Evolutionary conservation across 2,797 vertebrate species (phyloP).

Genomic region (Tokudaia tokunoshimensis): DNA sequence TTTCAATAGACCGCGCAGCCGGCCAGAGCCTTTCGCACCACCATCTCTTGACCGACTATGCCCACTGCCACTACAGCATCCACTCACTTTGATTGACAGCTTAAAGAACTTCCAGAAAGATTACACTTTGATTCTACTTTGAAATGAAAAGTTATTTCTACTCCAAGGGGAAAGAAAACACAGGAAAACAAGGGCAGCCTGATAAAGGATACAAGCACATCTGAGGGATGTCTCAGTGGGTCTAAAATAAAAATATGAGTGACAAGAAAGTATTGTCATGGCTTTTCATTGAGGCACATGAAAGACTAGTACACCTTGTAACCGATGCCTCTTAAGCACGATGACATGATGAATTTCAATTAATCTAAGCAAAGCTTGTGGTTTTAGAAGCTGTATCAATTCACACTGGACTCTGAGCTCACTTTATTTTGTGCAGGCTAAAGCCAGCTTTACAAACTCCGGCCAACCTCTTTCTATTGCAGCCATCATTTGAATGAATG

Average conservation of each 20-base stretch:
- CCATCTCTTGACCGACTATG: not conserved
- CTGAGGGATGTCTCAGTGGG: conserved; percentile 28
- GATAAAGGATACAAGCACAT: not conserved
- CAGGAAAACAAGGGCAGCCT: not conserved
- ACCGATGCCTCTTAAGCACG: not conserved
- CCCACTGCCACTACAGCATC: not conserved
- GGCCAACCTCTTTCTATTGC: not conserved
- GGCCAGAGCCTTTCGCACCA: not conserved
- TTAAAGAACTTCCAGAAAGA: conserved; percentile 38
- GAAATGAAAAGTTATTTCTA: conserved; percentile 62
- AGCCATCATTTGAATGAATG: not conserved
- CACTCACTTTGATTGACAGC: conserved; percentile 50
- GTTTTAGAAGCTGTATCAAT: conserved; percentile 30
- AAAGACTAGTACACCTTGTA: conserved; percentile 49
- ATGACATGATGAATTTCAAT: conserved; percentile 52
- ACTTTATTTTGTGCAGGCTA: conserved; percentile 2
- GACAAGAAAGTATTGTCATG: not conserved
- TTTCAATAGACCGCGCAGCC: not conserved
- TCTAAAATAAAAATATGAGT: conserved; percentile 67
- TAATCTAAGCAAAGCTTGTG: not conserved
- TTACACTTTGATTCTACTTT: conserved; percentile 53
- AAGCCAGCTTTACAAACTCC: not conserved
- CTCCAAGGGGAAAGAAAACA: conserved; percentile 3
- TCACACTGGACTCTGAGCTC: not conserved
- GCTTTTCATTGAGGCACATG: conserved; percentile 47